These are phyloP conservation scores for Papilio elwesi DNA, from an alignment of 2,888 invertebrate species.

Conservation along the genomic window DNA sequence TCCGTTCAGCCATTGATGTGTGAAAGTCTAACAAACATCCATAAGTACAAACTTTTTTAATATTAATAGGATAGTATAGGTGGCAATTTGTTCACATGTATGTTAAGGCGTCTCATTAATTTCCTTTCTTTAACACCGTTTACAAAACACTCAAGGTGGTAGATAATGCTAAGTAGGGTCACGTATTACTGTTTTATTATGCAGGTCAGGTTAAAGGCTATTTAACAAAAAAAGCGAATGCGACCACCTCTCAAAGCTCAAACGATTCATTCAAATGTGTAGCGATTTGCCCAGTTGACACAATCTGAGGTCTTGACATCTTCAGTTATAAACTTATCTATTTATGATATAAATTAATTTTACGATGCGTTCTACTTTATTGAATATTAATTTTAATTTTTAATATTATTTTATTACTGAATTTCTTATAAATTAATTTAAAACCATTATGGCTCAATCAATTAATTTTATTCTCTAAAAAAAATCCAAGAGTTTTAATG, in stretches of 20 bases:
- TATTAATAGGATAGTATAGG: no score
- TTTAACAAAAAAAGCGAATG: slow-evolving; percentile 30
- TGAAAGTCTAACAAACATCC: no score
- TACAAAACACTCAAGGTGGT: slow-evolving; percentile 26
- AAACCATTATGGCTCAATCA: no score
- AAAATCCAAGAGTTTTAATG: no score
- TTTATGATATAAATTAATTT: neutral
- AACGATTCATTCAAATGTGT: slow-evolving; percentile 1
- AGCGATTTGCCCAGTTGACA: neutral
- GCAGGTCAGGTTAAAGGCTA: slow-evolving; percentile 31
- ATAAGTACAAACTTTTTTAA: no score
- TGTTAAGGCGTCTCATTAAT: slow-evolving; percentile 2
- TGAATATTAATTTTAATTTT: no score
- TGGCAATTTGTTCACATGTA: neutral
- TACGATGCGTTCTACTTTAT: neutral
- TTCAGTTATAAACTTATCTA: neutral
- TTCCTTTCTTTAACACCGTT: slow-evolving; percentile 14
- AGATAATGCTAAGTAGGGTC: slow-evolving; percentile 29
- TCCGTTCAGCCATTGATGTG: no score
- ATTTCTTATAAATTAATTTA: no score
- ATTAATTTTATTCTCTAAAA: no score
- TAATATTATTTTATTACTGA: no score
- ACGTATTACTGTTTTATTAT: slow-evolving; percentile 33
- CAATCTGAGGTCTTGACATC: neutral
- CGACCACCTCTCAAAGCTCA: slow-evolving; percentile 1